Evolutionary conservation across 2,797 vertebrate species (phyloP).

Genomic region (Gymnocypris eckloni): DNA sequence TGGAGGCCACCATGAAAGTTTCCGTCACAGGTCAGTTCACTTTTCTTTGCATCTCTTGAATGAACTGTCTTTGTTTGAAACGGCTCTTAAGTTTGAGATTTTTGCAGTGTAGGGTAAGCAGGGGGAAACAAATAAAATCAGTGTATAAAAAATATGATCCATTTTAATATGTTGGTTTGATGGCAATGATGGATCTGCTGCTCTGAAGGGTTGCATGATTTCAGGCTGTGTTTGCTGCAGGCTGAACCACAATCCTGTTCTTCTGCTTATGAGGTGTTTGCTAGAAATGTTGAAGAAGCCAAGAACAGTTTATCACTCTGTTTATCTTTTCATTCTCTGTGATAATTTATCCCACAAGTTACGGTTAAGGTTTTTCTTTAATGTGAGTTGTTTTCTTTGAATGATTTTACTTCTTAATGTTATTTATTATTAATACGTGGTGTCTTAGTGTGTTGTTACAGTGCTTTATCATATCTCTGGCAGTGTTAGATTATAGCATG

Average conservation of each 20-base stretch:
- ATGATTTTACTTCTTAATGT: background rate
- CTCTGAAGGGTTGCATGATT: slow-evolving; percentile 18
- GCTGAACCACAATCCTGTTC: slow-evolving; percentile 73
- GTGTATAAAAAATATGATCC: background rate
- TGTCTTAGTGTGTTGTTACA: background rate
- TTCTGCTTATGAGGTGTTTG: slow-evolving; percentile 71
- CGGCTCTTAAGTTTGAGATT: background rate
- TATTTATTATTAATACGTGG: background rate
- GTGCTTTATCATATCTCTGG: background rate
- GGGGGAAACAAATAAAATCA: background rate
- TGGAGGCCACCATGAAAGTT: slow-evolving; percentile 96
- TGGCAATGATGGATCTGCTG: background rate
- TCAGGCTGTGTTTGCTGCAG: slow-evolving; percentile 65
- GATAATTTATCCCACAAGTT: background rate
- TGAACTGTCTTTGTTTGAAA: no score
- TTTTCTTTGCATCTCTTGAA: background rate
- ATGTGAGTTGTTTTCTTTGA: background rate
- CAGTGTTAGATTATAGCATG: background rate
- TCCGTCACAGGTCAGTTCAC: slow-evolving; percentile 89
- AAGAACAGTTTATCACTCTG: background rate
- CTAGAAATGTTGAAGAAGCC: slow-evolving; percentile 52
- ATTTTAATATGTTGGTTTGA: slow-evolving; percentile 10
- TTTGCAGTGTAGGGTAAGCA: background rate
- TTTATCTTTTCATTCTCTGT: background rate
- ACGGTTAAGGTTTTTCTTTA: background rate